Conservation (phyloP, 2,797 vertebrate species). For the Trachurus trachurus region DNA sequence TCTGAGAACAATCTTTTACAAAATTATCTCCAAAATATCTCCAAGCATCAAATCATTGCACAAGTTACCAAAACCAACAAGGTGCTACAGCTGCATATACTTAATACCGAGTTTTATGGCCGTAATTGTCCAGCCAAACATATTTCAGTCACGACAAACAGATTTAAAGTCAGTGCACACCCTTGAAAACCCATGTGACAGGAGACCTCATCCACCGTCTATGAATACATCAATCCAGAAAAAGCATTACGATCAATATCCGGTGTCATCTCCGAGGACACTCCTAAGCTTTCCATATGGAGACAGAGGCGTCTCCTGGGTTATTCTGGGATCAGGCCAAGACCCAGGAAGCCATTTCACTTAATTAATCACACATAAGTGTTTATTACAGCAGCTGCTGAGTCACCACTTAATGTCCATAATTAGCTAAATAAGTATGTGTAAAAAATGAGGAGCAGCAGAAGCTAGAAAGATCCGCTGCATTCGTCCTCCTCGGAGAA, state of each 20-base stretch:
- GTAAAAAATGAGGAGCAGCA: conserved; percentile 45
- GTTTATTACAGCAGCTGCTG: conserved; percentile 75
- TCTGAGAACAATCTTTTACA: conserved; percentile 9
- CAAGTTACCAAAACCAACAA: not conserved
- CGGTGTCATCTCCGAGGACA: conserved; percentile 26
- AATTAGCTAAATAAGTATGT: conserved; percentile 69
- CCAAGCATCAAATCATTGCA: not conserved
- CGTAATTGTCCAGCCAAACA: not conserved
- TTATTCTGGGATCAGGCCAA: conserved; percentile 51
- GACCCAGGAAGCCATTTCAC: conserved; percentile 48
- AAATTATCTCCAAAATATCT: conserved; percentile 1
- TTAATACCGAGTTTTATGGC: not conserved
- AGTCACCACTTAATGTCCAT: conserved; percentile 53
- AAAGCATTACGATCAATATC: conserved; percentile 30
- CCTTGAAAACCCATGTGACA: conserved; percentile 15
- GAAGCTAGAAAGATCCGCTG: not conserved
- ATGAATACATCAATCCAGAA: conserved; percentile 30
- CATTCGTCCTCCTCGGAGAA: not conserved
- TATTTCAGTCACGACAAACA: conserved; percentile 24
- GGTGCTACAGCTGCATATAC: conserved; percentile 5
- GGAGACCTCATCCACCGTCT: not conserved
- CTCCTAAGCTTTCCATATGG: conserved; percentile 22
- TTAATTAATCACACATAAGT: conserved; percentile 76
- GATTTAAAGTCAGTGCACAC: conserved; percentile 26
- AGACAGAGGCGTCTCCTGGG: conserved; percentile 26